These are phyloP conservation scores for Hedychridium roseum DNA, from an alignment of 2,888 invertebrate genomes.

Conservation along the genomic window DNA sequence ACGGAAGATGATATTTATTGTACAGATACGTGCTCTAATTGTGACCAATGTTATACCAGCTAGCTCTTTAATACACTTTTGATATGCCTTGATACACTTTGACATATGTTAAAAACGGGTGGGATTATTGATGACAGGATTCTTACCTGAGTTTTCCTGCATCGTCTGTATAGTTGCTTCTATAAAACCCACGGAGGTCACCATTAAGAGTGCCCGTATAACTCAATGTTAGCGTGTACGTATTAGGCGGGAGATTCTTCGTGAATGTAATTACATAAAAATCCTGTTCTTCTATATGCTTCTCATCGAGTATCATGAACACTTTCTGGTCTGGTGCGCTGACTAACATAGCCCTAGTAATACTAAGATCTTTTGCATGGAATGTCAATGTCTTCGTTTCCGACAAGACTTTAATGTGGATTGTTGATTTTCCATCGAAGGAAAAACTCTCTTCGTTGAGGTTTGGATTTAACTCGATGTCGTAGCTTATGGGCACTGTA, in stretches of 20 bases:
- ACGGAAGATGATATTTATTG: too few species aligned
- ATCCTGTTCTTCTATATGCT: constrained; percentile 9
- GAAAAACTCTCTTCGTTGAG: constrained; percentile 46
- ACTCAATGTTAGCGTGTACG: constrained; percentile 66
- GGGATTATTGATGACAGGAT: too few species aligned
- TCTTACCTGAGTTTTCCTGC: constrained; percentile 56
- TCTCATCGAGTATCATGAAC: background rate
- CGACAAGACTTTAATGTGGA: background rate
- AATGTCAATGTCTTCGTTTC: constrained; percentile 1
- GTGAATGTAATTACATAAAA: constrained; percentile 1
- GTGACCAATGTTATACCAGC: too few species aligned
- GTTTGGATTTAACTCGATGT: constrained; percentile 64
- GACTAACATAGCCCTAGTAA: background rate
- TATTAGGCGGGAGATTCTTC: background rate
- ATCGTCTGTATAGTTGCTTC: constrained; percentile 69
- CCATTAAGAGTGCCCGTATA: constrained; percentile 69
- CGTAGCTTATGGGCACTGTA: constrained; percentile 66
- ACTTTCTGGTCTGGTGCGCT: background rate
- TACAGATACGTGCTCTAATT: too few species aligned
- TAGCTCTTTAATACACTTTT: too few species aligned
- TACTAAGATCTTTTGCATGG: constrained; percentile 21
- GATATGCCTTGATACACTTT: too few species aligned
- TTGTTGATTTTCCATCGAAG: constrained; percentile 12
- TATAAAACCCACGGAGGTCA: constrained; percentile 74
- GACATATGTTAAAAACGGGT: too few species aligned